Evolutionary conservation across 1,140 invertebrate genomes (phyloP).

Genomic region (Drosophila trapezifrons): DNA sequence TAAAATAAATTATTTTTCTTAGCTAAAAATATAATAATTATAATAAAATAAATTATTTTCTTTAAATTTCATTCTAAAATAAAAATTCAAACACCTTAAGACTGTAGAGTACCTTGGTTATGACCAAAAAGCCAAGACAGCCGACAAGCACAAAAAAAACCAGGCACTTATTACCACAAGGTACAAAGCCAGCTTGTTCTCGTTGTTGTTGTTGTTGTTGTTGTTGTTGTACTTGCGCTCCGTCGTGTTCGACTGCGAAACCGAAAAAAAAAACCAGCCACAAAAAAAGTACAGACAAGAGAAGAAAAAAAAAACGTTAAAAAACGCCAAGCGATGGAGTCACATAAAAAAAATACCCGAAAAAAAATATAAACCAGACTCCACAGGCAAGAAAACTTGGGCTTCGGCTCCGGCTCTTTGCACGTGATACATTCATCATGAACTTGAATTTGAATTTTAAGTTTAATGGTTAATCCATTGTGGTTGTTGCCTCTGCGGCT

Average conservation of each 20-base stretch:
- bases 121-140: conserved; percentile 28
- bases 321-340: background rate
- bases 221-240: conserved; percentile 36
- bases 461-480: conserved; percentile 81
- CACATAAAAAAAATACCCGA: conserved; percentile 17
- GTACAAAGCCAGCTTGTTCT: conserved; percentile 49
- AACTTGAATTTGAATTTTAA: conserved; percentile 84
- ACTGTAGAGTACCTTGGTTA: conserved; percentile 40
- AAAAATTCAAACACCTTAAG: conserved; percentile 10
- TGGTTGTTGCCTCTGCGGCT: conserved; percentile 31
- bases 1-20: background rate
- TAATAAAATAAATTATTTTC: background rate
- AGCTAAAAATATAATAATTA: too few relatives aligned
- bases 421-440: conserved; percentile 84
- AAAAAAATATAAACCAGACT: conserved; percentile 36
- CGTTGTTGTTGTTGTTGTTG: conserved; percentile 9
- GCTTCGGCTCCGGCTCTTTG: conserved; percentile 46
- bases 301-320: conserved; percentile 17
- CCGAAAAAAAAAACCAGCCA: conserved; percentile 19
- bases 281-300: conserved; percentile 56
- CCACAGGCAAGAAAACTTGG: conserved; percentile 46
- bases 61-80: too few relatives aligned
- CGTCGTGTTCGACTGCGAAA: conserved; percentile 40
- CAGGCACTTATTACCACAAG: conserved; percentile 58
- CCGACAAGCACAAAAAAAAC: too few relatives aligned